phyloP scores from a whole-genome alignment of 1,140 invertebrate genomes.

The Papilio polyxenes region DNA sequence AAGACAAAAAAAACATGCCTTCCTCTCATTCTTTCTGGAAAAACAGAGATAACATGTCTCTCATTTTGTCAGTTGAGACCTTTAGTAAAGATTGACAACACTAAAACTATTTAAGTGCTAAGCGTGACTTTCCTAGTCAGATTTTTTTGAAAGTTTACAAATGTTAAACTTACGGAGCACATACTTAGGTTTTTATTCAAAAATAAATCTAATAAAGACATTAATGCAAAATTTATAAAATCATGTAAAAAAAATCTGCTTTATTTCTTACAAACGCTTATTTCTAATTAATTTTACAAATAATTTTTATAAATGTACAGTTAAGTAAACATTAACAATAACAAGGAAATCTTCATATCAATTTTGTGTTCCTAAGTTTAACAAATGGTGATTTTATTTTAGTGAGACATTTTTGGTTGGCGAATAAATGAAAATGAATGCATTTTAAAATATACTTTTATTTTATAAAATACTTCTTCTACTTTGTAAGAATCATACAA shows the following conservation, averaged over 20 bases:
- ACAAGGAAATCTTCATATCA: not conserved
- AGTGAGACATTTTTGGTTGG: slow-evolving; percentile 59
- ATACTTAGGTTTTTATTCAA: slow-evolving; percentile 28
- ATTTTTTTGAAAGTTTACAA: slow-evolving; percentile 50
- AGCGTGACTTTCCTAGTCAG: slow-evolving; percentile 59
- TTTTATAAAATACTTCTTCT: slow-evolving; percentile 3
- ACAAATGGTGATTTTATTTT: slow-evolving; percentile 67
- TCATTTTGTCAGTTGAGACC: not conserved
- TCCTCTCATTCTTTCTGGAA: not conserved
- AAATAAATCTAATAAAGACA: not conserved
- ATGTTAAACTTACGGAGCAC: slow-evolving; percentile 29
- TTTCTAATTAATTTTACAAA: not conserved
- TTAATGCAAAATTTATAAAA: not conserved
- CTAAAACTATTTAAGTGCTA: slow-evolving; percentile 8
- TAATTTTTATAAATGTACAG: not conserved
- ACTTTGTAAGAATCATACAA: not conserved
- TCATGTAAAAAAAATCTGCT: not conserved
- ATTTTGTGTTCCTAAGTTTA: slow-evolving; percentile 40
- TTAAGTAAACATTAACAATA: not conserved
- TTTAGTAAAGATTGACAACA: slow-evolving; percentile 12
- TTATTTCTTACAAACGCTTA: not conserved
- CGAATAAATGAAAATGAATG: slow-evolving; percentile 58
- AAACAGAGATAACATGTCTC: not conserved
- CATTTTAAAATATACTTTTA: not conserved
- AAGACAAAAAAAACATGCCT: not conserved